Evolutionary conservation across 2,113 vertebrate genomes (phyloP).

Genomic region (Xerus inauris): DNA sequence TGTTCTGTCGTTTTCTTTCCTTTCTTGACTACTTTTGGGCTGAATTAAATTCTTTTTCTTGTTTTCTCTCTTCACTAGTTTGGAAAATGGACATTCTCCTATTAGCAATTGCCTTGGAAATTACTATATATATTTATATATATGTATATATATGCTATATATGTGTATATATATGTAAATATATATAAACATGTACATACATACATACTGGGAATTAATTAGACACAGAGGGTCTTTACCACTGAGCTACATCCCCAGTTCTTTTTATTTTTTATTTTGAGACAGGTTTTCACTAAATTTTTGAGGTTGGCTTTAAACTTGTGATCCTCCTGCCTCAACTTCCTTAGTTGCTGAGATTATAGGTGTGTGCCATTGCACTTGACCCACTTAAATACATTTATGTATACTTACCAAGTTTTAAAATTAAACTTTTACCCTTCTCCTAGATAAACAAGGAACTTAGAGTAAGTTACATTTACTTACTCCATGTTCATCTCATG

Average conservation of each 20-base stretch:
- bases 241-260: too few relatives aligned
- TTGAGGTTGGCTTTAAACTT: too few relatives aligned
- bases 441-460: not conserved
- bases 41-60: not conserved
- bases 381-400: not conserved
- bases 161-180: not conserved
- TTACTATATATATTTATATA: not conserved
- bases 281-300: too few relatives aligned
- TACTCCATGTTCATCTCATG: not conserved
- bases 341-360: too few relatives aligned
- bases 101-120: not conserved
- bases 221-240: too few relatives aligned
- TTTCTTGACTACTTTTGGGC: not conserved
- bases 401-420: conserved; percentile 3
- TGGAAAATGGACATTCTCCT: conserved; percentile 14
- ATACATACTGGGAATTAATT: too few relatives aligned
- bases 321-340: too few relatives aligned
- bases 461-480: not conserved
- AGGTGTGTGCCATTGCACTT: too few relatives aligned
- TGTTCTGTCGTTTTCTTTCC: not conserved
- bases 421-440: not conserved
- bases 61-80: not conserved
- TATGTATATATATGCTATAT: too few relatives aligned
- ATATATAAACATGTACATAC: too few relatives aligned
- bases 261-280: too few relatives aligned